Evolutionary conservation across 2,113 vertebrate species (phyloP), one percentile per base, ranked within the genome.

Genomic region (Globicephala melas): DNA sequence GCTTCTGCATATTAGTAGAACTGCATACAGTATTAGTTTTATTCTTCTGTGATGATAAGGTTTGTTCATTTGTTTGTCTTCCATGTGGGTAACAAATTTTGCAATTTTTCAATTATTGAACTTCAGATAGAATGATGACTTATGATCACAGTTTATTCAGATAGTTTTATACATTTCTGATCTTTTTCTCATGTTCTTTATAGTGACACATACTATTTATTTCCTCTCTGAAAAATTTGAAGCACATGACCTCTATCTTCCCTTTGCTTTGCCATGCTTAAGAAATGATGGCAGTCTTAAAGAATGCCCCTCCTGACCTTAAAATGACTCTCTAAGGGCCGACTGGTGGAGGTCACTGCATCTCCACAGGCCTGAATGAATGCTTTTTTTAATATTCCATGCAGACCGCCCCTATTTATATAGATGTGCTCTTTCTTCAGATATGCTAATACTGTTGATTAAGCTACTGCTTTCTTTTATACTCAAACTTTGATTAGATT

Each of bases 391-490:
- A n/a, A 20, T 55, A 76, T 79, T 87, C 50, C 33, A 58, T 5
- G 13, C 4, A 44, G 25, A 60, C 33, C 17, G 17, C 33, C 14
- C 83, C 20, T 8, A 44, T 67, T 82, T 73, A 73, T 79, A 31
- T 6, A 73, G 74, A 68, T 8, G 25, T 12, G 9, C 31, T 89
- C 8, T 79, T 67, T 71, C 80, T 95, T 92, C 79, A 94, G 71
- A 89, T 62, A 90, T 90, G 74, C 31, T 55, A 94, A 83, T 73
- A n/a, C 6, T 41, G 90, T 77, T 47, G 80, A 95, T 86, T 82
- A 92, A 89, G 36, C 28, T 86, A 47, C 53, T 44, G 63, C 33
- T 89, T 96, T 94, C 73, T 77, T 90, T 77, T 71, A 20, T 71
- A 82, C 88, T 82, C 79, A 71, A 53, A 73, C 44, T 86, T 80